Evolutionary conservation across 1,140 invertebrate species (phyloP), one percentile per base, ranked within the genome.

Genomic region (Pygmarrhopalites habei): DNA sequence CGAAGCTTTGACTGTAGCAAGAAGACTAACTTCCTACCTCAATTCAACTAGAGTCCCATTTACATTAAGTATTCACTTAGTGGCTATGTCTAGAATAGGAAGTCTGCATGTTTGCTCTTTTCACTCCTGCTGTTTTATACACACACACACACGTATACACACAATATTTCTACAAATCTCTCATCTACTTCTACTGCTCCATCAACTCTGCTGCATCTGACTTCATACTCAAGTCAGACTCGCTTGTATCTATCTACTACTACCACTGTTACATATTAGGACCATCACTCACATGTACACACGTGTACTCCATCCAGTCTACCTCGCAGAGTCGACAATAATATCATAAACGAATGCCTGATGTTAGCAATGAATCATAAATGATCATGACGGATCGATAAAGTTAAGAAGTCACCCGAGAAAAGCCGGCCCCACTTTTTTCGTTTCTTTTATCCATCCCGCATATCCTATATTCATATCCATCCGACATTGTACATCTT

Each of bases 51-150:
- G 44, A 46, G 41, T 47, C 29, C 28, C 21, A 58, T 39, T 7
- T 23, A 21, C 19, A 5, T 25, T 41, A 39, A 35, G 23, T 41
- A 39, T 41, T 35, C 32, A 10, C 60, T 62, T 62, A 51, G 15
- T 46, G 32, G 32, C 32, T 35, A 35, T 15, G 32, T 60, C n/a
- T 19, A 29, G 46, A n/a, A 21, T 55, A 32, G 25, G 41, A 19
- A n/a, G 26, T 35, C n/a, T 1, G 57, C 29, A n/a, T 28, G 0
- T 46, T 47, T 35, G 0, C 15, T 2, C 30, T 35, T 51, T 53
- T 26, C 23, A 10, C 55, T 29, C 14, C 7, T 21, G 7, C 46
- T 12, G 12, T 47, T 19, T 15, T 7, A 17, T 21, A 47, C 21
- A 12, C 46, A 47, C 14, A 12, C 21, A 17, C 5, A 12, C 46